These are phyloP conservation scores for Gambusia yucatana DNA, from an alignment of 2,797 vertebrate species.

Conservation along the genomic window DNA sequence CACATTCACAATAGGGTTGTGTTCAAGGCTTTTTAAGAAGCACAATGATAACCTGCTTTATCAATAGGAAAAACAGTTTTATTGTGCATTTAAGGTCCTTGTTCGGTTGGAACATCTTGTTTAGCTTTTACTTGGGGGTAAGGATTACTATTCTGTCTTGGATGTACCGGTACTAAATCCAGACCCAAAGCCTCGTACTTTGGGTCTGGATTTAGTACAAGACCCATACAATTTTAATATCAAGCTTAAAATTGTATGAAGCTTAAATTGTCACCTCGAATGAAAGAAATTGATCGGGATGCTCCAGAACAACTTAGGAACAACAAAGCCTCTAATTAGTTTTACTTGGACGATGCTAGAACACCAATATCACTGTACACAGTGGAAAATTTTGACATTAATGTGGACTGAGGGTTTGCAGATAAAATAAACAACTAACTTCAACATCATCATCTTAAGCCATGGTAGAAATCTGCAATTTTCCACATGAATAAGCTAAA, in stretches of 20 bases:
- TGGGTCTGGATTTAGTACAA: too few species aligned
- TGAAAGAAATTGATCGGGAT: background rate
- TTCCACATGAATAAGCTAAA: background rate
- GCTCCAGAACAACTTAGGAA: background rate
- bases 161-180: background rate
- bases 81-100: background rate
- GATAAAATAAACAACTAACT: background rate
- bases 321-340: background rate
- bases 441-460: background rate
- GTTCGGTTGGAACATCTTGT: background rate
- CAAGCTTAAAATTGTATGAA: background rate
- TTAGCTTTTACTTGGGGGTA: background rate
- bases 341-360: background rate
- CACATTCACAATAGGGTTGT: background rate
- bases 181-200: background rate
- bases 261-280: background rate
- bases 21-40: background rate
- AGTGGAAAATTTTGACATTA: background rate
- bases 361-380: background rate
- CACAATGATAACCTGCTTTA: background rate
- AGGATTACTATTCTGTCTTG: background rate
- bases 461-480: background rate
- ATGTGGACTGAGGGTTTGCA: background rate
- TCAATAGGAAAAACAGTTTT: background rate
- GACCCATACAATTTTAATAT: background rate